A percentile compares a stretch with the other conserved stretches of the same genome.
Evolutionary conservation across 1,140 invertebrate species (phyloP).

Genomic region (Neocloeon triangulifer): DNA sequence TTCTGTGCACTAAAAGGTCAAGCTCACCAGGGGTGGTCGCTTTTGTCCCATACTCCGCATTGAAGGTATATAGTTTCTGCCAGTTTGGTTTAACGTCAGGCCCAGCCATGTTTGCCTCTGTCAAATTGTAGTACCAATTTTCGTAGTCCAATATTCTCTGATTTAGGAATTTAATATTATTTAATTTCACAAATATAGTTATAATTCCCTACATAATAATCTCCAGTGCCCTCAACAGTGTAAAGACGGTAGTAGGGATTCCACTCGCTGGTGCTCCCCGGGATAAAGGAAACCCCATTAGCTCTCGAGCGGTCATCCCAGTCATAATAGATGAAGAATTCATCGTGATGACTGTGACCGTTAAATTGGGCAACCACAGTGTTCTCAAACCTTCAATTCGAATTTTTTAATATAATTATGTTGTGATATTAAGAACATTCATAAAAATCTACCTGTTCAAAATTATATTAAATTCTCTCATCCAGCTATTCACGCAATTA

Average conservation of each 20-base stretch:
- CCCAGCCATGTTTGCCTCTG: constrained; percentile 42
- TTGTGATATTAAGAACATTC: too few relatives aligned
- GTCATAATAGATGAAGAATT: constrained; percentile 22
- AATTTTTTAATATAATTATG: not conserved
- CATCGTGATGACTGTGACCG: constrained; percentile 29
- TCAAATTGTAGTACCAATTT: constrained; percentile 55
- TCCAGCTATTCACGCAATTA: constrained; percentile 28
- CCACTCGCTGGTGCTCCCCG: constrained; percentile 22
- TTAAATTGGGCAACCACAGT: constrained; percentile 28
- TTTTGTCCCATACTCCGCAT: constrained; percentile 28
- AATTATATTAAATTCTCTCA: constrained; percentile 16
- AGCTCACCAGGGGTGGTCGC: constrained; percentile 16
- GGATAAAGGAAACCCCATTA: constrained; percentile 23
- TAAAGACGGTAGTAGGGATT: constrained; percentile 41
- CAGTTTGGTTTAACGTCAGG: constrained; percentile 28
- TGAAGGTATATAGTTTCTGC: constrained; percentile 43
- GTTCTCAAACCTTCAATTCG: constrained; percentile 15
- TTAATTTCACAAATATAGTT: too few relatives aligned
- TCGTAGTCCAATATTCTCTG: constrained; percentile 39
- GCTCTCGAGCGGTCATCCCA: constrained; percentile 16
- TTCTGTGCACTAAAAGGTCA: constrained; percentile 14
- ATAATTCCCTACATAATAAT: constrained; percentile 27
- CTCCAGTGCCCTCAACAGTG: constrained; percentile 29
- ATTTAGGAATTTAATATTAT: too few relatives aligned
- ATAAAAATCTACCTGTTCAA: constrained; percentile 14